A percentile compares a stretch with the other conserved stretches of the same genome.
phyloP scores from a whole-genome alignment of 2,113 vertebrate species.

The Cyrtonyx montezumae region DNA sequence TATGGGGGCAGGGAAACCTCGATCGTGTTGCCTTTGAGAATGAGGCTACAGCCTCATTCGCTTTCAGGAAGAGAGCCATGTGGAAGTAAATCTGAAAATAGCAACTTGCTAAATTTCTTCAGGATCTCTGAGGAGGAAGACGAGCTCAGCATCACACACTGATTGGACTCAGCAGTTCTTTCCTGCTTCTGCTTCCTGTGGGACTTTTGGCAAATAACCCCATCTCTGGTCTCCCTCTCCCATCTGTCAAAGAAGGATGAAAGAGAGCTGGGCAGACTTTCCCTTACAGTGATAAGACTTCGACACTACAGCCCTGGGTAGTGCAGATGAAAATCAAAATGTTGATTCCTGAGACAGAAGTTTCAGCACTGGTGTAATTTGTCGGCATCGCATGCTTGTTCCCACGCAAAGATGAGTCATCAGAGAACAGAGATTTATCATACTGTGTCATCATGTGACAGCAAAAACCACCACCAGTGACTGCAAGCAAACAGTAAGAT shows the following conservation, averaged over 20 bases:
- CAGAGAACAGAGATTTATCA: slow-evolving; percentile 43
- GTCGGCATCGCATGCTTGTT: slow-evolving; percentile 52
- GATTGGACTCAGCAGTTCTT: not conserved
- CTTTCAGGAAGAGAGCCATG: not conserved
- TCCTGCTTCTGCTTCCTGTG: slow-evolving; percentile 2
- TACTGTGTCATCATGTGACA: slow-evolving; percentile 18
- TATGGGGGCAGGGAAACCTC: not conserved
- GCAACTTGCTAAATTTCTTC: slow-evolving; percentile 7
- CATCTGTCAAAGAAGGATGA: not conserved
- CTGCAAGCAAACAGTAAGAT: not conserved
- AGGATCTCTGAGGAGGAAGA: slow-evolving; percentile 22
- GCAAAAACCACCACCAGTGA: slow-evolving; percentile 18
- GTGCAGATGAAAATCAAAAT: slow-evolving; percentile 6
- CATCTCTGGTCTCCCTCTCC: not conserved
- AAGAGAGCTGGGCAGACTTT: not conserved
- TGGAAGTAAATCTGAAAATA: slow-evolving; percentile 44
- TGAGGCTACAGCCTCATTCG: slow-evolving; percentile 3
- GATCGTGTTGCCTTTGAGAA: not conserved
- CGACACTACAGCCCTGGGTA: not conserved
- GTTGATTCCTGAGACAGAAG: slow-evolving; percentile 55
- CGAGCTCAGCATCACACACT: not conserved
- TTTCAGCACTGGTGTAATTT: slow-evolving; percentile 60
- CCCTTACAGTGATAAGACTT: not conserved
- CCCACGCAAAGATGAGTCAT: slow-evolving; percentile 70
- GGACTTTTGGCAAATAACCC: not conserved